phyloP scores from a whole-genome alignment of 2,797 vertebrate species.

The Gobionotothen gibberifrons region DNA sequence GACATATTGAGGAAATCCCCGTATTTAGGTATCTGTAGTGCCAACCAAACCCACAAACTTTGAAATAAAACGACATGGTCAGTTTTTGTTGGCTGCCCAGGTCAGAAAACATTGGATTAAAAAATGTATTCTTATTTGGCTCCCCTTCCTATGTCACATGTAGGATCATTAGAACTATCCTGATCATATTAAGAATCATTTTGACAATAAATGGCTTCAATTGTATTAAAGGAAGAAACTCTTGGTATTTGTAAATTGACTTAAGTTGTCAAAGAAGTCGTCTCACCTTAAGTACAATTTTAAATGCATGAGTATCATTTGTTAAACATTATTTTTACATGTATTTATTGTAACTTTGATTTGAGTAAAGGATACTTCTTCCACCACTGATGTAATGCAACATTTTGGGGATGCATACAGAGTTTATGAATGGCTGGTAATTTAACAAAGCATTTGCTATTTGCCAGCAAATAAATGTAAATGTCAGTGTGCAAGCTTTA shows the following conservation, averaged over 20 bases:
- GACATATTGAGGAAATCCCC: no score
- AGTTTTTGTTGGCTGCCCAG: no score
- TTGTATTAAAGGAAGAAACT: neutral
- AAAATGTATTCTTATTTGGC: no score
- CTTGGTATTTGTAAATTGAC: neutral
- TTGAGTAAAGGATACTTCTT: neutral
- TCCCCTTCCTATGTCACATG: no score
- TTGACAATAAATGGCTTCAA: no score
- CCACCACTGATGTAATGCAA: neutral
- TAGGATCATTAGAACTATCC: no score
- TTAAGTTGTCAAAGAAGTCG: neutral
- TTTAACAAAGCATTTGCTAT: neutral
- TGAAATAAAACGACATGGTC: no score
- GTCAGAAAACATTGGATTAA: no score
- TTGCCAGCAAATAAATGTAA: constrained; percentile 11
- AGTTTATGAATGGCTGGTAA: neutral
- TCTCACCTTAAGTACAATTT: neutral
- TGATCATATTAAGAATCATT: no score
- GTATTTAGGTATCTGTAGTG: no score
- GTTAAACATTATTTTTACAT: no score
- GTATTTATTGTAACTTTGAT: neutral
- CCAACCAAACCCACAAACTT: no score
- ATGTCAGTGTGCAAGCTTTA: neutral
- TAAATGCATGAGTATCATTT: neutral
- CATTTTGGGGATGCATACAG: neutral